Percentiles rank a stretch among this genome's conserved stretches.
Conservation (phyloP, 2,888 invertebrate species). For the Pristionchus japonicus region DNA sequence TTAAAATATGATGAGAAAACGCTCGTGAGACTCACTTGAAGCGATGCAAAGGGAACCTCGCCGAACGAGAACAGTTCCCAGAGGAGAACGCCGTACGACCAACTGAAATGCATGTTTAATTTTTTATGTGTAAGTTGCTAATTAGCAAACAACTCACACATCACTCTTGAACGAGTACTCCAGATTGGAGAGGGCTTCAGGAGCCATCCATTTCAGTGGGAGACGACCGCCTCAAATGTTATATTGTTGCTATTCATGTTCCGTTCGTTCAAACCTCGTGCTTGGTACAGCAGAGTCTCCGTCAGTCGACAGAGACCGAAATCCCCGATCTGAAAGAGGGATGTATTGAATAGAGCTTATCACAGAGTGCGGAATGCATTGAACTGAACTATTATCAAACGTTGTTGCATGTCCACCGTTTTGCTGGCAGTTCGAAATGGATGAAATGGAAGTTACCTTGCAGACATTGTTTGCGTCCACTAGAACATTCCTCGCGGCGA, state of each 20-base stretch:
- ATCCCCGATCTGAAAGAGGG: conserved; percentile 68
- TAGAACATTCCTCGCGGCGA: conserved; percentile 69
- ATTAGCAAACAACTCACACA: conserved; percentile 56
- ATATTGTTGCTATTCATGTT: not conserved
- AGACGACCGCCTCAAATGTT: conserved; percentile 57
- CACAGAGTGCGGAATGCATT: no score
- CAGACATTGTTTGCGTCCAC: conserved; percentile 61
- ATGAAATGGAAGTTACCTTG: conserved; percentile 52
- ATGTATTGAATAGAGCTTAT: no score
- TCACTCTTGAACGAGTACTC: conserved; percentile 70
- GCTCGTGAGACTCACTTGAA: conserved; percentile 52
- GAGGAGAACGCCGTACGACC: conserved; percentile 69
- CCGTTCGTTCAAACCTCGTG: conserved; percentile 59
- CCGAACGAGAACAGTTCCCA: conserved; percentile 70
- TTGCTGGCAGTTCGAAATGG: no score
- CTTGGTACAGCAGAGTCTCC: conserved; percentile 67
- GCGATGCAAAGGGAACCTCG: conserved; percentile 65
- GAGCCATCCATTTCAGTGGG: conserved; percentile 71
- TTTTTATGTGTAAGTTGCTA: not conserved
- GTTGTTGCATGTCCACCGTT: no score
- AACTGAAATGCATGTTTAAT: conserved; percentile 51
- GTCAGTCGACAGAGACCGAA: conserved; percentile 70
- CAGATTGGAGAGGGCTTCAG: conserved; percentile 62
- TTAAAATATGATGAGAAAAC: not conserved
- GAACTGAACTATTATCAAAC: no score